Evolutionary conservation across 2,888 invertebrate genomes (phyloP).

Genomic region (Psylliodes chrysocephalus): DNA sequence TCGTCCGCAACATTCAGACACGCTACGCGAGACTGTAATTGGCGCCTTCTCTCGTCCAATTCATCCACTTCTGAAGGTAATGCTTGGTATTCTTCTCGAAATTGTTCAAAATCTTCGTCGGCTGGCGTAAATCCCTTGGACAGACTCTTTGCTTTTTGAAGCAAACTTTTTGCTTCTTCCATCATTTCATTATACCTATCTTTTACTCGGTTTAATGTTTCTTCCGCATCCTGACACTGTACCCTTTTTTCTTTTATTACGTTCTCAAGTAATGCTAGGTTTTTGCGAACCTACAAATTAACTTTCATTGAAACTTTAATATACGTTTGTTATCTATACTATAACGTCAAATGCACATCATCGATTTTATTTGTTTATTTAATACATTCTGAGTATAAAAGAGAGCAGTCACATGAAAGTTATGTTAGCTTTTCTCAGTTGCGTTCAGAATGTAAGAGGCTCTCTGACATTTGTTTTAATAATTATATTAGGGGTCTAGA

Average conservation of each 20-base stretch:
- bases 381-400: too few species aligned
- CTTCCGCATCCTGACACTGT: conserved; percentile 56
- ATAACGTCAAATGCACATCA: too few species aligned
- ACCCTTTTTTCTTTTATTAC: conserved; percentile 56
- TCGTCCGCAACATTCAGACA: conserved; percentile 72
- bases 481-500: too few species aligned
- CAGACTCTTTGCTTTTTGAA: conserved; percentile 67
- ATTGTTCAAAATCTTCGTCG: conserved; percentile 68
- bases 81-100: conserved; percentile 65
- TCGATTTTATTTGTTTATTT: too few species aligned
- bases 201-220: conserved; percentile 55
- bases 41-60: conserved; percentile 69
- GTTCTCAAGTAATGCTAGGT: conserved; percentile 56
- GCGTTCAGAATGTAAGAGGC: too few species aligned
- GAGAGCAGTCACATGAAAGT: too few species aligned
- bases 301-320: too few species aligned
- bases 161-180: conserved; percentile 66
- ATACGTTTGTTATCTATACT: too few species aligned
- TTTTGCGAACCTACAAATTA: conserved; percentile 43
- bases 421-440: too few species aligned
- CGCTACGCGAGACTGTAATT: conserved; percentile 72
- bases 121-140: conserved; percentile 70
- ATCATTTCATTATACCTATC: conserved; percentile 55
- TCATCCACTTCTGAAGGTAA: conserved; percentile 68
- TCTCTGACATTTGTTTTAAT: too few species aligned